Base-by-base conservation (phyloP, 2,797 vertebrate genomes). In the Atherinosoma microstoma region DNA sequence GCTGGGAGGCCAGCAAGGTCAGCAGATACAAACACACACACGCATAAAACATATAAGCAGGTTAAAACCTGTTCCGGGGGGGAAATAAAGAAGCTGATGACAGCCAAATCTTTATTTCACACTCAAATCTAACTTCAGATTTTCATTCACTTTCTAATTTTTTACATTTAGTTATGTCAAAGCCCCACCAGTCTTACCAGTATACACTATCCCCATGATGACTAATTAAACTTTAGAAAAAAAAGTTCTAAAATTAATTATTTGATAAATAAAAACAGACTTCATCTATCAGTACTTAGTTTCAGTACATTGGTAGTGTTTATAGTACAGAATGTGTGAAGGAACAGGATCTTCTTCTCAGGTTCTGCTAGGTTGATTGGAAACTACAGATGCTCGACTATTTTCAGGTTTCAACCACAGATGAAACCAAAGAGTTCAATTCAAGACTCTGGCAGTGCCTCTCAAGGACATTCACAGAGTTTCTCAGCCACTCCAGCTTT, bases 1-100 rank as follows among this genome's bases (percentile, higher is more conserved):
- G 79, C 92, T 99, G 75, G 98, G 98, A 84, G 97, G 98, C 42
- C 98, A 99, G 78, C 98, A 98, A 96, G 98, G 98, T 99, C 70
- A 74, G 85, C 9, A 64, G 11, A 22, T 27, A 49, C 15, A 34
- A 20, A 20, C 10, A 0, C 0, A 38, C 13, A 30, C 27, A n/a
- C 22, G 24, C 1, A 27, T 1, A 45, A 53, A 61, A 45, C 3
- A 42, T 16, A 40, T 13, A 40, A 24, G 35, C 35, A 27, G 45
- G 45, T 47, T 24, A 54, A 27, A 54, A 53, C 10, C 18, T 42
- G 22, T 12, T 64, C 10, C 24, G 1, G n/a, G 8, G 1, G 1
- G 24, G n/a, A 20, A 35, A 13, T 2, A 8, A 2, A 11, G 7
- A 1, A 30, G n/a, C 38, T 32, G 16, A 62, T 42, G 2, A n/a